Conservation (phyloP, 2,113 vertebrate genomes). For the Asarcornis scutulata region DNA sequence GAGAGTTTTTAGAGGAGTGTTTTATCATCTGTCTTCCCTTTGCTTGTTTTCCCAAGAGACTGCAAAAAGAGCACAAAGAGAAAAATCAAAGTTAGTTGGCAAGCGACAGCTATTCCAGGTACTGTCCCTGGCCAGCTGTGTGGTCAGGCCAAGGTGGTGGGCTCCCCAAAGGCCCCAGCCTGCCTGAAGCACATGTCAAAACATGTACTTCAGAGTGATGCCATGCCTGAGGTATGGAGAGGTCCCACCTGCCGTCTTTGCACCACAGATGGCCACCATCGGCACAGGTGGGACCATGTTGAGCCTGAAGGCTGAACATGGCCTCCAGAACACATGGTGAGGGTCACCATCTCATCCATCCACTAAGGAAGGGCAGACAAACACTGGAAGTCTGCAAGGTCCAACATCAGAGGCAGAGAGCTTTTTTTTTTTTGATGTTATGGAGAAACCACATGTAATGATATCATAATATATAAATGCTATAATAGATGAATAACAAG, state of each 20-base stretch:
- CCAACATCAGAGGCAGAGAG: neutral
- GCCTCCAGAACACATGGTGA: neutral
- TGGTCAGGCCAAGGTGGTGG: neutral
- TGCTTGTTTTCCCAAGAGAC: neutral
- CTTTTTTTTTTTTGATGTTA: neutral
- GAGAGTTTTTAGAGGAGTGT: neutral
- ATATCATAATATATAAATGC: neutral
- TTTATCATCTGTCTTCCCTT: neutral
- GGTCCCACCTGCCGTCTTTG: neutral
- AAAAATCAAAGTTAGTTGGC: neutral
- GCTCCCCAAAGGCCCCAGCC: neutral
- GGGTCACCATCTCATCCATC: neutral
- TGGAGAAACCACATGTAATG: neutral
- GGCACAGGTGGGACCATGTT: neutral
- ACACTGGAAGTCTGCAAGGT: neutral
- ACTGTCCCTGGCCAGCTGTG: neutral
- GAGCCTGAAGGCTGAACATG: neutral
- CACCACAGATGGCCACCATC: neutral
- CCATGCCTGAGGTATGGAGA: neutral
- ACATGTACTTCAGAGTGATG: accelerated
- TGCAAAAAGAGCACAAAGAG: neutral
- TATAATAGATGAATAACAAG: neutral
- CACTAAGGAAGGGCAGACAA: neutral
- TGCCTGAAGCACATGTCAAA: neutral
- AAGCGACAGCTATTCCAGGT: neutral